These are phyloP conservation scores for Drosophila paulistorum DNA, from an alignment of 1,140 invertebrate species.

Conservation along the genomic window DNA sequence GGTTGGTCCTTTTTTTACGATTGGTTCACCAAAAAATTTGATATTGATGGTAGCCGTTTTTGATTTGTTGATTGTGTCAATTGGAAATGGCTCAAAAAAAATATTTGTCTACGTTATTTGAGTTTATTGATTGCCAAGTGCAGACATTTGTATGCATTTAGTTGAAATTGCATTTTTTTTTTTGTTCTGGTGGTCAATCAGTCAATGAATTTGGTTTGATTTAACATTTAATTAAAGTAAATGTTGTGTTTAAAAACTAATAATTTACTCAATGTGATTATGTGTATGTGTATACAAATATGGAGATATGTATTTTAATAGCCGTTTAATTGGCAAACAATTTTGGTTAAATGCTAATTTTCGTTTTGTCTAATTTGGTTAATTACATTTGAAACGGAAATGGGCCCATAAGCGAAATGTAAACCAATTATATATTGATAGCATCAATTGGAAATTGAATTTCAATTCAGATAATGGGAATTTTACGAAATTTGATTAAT, in stretches of 20 bases:
- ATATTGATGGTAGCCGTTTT: constrained; percentile 64
- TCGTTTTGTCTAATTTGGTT: constrained; percentile 30
- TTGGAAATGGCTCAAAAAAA: constrained; percentile 56
- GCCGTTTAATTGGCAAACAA: constrained; percentile 4
- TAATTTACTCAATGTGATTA: not conserved
- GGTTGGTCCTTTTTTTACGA: constrained; percentile 7
- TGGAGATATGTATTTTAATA: constrained; percentile 11
- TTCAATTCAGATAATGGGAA: constrained; percentile 5
- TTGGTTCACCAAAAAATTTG: constrained; percentile 32
- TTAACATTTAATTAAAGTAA: constrained; percentile 6
- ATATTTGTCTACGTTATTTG: constrained; percentile 35
- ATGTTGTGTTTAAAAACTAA: not conserved
- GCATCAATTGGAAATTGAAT: constrained; percentile 20
- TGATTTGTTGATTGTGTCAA: constrained; percentile 78
- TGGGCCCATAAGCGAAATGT: constrained; percentile 32
- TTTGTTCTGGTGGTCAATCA: not conserved
- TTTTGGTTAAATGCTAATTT: constrained; percentile 26
- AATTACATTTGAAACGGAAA: constrained; percentile 29
- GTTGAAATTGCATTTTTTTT: constrained; percentile 13
- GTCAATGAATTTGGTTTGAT: constrained; percentile 17
- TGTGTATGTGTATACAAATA: not conserved
- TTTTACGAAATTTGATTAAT: constrained; percentile 21
- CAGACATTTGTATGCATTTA: constrained; percentile 30
- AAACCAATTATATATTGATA: constrained; percentile 45
- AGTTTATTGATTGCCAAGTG: constrained; percentile 61